Evolutionary conservation across 1,140 invertebrate species (phyloP).

Genomic region (Trichomalopsis sarcophagae): DNA sequence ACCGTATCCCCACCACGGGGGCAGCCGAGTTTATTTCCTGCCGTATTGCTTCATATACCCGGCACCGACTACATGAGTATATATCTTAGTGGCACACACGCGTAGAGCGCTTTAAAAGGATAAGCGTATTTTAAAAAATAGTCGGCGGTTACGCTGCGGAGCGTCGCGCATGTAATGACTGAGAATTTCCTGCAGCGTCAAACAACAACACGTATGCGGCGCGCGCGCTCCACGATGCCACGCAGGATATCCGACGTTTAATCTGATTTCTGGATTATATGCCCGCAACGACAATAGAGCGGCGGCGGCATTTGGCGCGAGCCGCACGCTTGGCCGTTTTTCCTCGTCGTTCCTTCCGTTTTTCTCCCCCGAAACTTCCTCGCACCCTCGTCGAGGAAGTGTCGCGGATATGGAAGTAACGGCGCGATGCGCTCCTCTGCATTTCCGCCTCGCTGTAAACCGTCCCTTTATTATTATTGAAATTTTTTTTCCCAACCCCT

Average conservation of each 20-base stretch:
- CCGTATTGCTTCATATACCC: not conserved
- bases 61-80: not conserved
- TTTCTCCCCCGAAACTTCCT: conserved; percentile 27
- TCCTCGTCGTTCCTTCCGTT: conserved; percentile 49
- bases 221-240: conserved; percentile 36
- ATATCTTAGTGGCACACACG: not conserved
- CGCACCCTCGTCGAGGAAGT: conserved; percentile 16
- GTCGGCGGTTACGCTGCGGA: not conserved
- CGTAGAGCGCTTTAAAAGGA: not conserved
- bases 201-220: not conserved
- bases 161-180: conserved; percentile 33
- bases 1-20: not conserved
- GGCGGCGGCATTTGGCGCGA: not conserved
- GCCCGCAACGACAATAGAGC: conserved; percentile 56
- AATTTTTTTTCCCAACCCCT: conserved; percentile 24
- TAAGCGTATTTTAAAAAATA: not conserved
- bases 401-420: not conserved
- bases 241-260: conserved; percentile 66
- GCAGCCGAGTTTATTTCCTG: not conserved
- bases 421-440: not conserved
- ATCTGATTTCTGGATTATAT: conserved; percentile 66
- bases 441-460: conserved; percentile 20
- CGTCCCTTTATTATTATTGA: conserved; percentile 35
- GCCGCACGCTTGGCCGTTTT: conserved; percentile 27
- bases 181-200: conserved; percentile 40